phyloP scores from a whole-genome alignment of 2,113 vertebrate species.

The Brienomyrus brachyistius region DNA sequence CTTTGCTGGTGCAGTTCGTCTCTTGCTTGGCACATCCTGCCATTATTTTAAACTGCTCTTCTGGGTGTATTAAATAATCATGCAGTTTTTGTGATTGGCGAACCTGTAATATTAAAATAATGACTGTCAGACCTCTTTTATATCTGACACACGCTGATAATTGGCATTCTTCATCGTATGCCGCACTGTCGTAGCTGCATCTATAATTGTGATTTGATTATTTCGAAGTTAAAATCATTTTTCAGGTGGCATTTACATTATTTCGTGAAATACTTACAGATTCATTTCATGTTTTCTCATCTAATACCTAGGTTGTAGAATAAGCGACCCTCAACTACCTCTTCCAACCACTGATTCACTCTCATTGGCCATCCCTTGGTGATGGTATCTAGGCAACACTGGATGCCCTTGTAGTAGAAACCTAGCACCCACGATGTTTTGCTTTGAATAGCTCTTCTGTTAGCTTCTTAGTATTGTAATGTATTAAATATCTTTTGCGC shows the following conservation, averaged over 20 bases:
- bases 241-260: not conserved
- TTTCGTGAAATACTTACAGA: not conserved
- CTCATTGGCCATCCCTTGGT: not conserved
- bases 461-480: not conserved
- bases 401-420: not conserved
- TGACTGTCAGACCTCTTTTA: not conserved
- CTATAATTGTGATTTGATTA: not conserved
- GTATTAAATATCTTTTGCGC: not conserved
- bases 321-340: not conserved
- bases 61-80: not conserved
- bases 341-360: not conserved
- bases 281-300: not conserved
- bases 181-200: not conserved
- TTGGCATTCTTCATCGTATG: not conserved
- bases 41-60: not conserved
- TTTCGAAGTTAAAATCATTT: not conserved
- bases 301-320: not conserved
- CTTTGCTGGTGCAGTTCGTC: not conserved
- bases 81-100: not conserved
- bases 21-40: not conserved
- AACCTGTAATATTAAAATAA: not conserved
- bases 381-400: not conserved
- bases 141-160: not conserved
- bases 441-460: not conserved
- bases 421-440: not conserved